These are phyloP conservation scores for Mus minutoides DNA, from an alignment of 2,797 vertebrate genomes.

Conservation along the genomic window DNA sequence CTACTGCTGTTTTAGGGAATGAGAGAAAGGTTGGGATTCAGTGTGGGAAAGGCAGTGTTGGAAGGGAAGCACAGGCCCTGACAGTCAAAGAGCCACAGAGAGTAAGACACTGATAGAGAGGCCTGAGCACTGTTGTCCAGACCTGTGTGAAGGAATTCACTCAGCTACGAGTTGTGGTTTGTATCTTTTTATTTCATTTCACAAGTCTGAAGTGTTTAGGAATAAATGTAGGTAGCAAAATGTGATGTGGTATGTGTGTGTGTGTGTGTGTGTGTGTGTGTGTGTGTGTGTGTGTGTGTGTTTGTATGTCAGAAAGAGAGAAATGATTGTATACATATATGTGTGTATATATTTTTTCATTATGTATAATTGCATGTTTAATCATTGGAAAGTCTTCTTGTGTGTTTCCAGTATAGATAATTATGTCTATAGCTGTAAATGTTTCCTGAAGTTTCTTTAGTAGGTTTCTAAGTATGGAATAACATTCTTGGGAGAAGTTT, in stretches of 20 bases:
- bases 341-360: too few species aligned
- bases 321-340: not conserved
- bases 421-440: not conserved
- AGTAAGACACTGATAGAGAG: not conserved
- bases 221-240: not conserved
- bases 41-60: not conserved
- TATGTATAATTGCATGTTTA: not conserved
- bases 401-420: not conserved
- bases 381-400: not conserved
- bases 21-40: not conserved
- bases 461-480: constrained; percentile 47
- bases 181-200: not conserved
- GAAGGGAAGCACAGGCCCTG: not conserved
- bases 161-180: not conserved
- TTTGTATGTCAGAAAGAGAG: too few species aligned
- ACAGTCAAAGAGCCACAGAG: not conserved
- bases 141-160: not conserved
- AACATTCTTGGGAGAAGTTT: constrained; percentile 44
- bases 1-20: not conserved
- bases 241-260: not conserved
- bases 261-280: not conserved
- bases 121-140: not conserved
- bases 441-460: not conserved
- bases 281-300: not conserved
- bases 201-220: not conserved